Evolutionary conservation across 2,888 invertebrate genomes (phyloP), one percentile per base, ranked within the genome.

Genomic region (Lysandra bellargus): DNA sequence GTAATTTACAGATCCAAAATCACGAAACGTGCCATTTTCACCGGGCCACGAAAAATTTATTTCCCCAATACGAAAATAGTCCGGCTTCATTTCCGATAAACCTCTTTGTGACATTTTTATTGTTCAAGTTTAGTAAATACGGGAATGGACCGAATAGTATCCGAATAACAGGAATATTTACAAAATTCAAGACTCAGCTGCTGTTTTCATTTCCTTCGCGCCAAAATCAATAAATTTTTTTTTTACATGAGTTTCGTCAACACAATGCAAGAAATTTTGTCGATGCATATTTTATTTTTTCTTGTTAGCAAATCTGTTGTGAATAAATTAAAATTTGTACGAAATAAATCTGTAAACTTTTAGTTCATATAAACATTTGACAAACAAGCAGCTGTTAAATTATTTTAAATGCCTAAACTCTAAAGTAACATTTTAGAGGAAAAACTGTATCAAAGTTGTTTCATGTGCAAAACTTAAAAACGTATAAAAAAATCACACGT

Each of bases 41-140:
- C 92, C 91, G n/a, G 95, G 92, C 94, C 94, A 95, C 14, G 95
- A 87, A 87, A 92, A 94, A 88, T 95, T 95, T 83, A 90, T 88
- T 86, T 92, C 93, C 61, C 91, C 89, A 40, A 94, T 88, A 88
- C 94, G 92, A 83, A 95, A 85, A 88, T 88, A 93, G 81, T 91
- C 91, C 79, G 89, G 83, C 84, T 92, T 92, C 81, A 88, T 86
- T 76, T 87, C 88, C 78, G 91, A 86, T 82, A 93, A 84, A 14
- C 90, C 87, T 80, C 87, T 87, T 76, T 91, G 88, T 33, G 90
- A 85, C 91, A 91, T 91, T 78, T 81, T 83, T 83, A 76, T 79
- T 75, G 6, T 5, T 23, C 7, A 64, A 64, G 30, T 64, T 30
- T 23, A 64, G 4, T 64, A 64, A 64, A 64, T 64, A 12, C 30